Conservation (phyloP, 2,888 invertebrate genomes). For the Trissolcus brochymenae region DNA sequence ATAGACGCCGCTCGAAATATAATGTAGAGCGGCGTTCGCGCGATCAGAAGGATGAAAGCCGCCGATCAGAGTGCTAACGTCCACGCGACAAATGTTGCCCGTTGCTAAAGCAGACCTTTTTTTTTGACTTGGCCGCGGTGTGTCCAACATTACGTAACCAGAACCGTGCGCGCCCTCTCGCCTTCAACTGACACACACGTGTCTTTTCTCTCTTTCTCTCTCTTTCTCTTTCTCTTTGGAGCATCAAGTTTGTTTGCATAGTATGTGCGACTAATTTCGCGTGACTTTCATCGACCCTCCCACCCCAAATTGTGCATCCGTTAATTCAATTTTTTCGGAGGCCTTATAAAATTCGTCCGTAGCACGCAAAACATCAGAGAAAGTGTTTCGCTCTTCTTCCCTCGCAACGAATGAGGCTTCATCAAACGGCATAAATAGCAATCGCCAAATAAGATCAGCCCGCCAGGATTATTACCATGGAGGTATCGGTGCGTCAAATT, state of each 20-base stretch:
- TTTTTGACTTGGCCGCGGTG: background rate
- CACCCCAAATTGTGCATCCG: background rate
- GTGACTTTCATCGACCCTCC: slow-evolving; percentile 4
- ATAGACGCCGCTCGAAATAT: slow-evolving; percentile 74
- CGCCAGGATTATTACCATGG: slow-evolving; percentile 56
- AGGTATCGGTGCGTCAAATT: slow-evolving; percentile 51
- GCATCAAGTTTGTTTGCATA: background rate
- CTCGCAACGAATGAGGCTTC: slow-evolving; percentile 42
- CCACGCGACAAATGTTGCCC: background rate
- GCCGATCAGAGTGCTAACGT: slow-evolving; percentile 4
- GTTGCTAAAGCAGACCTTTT: background rate
- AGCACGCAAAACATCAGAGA: slow-evolving; percentile 26
- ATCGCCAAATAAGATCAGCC: slow-evolving; percentile 28
- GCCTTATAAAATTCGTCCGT: slow-evolving; percentile 63
- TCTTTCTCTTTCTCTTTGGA: slow-evolving; percentile 1
- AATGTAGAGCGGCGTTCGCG: slow-evolving; percentile 68
- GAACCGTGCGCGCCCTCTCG: slow-evolving; percentile 1
- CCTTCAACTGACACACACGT: too few relatives aligned
- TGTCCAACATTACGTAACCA: background rate
- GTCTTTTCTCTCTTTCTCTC: background rate
- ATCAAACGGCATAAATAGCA: slow-evolving; percentile 48
- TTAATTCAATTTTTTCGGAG: slow-evolving; percentile 47
- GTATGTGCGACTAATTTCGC: slow-evolving; percentile 6
- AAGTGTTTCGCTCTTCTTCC: slow-evolving; percentile 18
- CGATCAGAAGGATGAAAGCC: slow-evolving; percentile 43